These are phyloP conservation scores for Anseranas semipalmata DNA, from an alignment of 2,113 vertebrate species.

Conservation along the genomic window DNA sequence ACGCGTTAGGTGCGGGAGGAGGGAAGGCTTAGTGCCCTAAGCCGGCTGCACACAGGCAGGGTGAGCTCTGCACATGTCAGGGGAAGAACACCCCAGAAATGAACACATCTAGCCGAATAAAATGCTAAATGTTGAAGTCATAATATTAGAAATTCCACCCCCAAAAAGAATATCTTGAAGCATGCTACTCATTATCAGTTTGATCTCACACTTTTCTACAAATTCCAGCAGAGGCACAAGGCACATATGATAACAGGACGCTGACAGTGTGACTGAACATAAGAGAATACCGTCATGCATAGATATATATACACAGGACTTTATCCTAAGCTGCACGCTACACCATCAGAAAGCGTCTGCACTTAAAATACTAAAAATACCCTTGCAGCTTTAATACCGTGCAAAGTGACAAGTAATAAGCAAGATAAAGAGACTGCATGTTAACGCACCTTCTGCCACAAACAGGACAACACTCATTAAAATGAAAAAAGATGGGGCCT, in stretches of 20 bases:
- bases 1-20: neutral
- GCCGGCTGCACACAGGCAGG: neutral
- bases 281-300: neutral
- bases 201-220: neutral
- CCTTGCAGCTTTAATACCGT: neutral
- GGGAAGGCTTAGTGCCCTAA: neutral
- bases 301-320: neutral
- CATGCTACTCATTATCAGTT: neutral
- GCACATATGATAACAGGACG: neutral
- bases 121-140: neutral
- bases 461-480: neutral
- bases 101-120: neutral
- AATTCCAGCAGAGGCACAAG: neutral
- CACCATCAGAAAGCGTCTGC: neutral
- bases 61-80: neutral
- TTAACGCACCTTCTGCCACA: neutral
- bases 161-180: neutral
- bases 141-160: neutral
- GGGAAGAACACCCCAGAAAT: neutral
- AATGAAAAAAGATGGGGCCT: neutral
- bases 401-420: neutral
- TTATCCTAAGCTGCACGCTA: neutral
- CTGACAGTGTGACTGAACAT: neutral
- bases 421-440: neutral
- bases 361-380: neutral